phyloP scores from a whole-genome alignment of 2,113 vertebrate genomes.

The Hiodon tergisus region DNA sequence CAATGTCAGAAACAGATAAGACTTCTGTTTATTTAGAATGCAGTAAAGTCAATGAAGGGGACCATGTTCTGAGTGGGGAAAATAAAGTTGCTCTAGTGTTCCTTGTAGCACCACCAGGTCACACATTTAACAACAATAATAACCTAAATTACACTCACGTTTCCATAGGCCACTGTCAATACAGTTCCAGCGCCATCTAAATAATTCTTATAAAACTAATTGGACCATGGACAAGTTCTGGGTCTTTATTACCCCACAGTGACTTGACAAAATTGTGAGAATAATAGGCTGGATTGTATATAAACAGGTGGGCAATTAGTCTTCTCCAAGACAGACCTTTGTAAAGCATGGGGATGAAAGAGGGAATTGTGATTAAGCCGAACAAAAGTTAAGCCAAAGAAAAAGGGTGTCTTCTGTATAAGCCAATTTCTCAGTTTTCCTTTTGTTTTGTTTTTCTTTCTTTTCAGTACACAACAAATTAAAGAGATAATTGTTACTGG shows the following conservation, averaged over 20 bases:
- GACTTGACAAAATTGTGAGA: too few species aligned
- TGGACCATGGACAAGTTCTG: background rate
- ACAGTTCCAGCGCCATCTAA: background rate
- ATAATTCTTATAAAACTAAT: background rate
- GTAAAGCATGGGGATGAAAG: background rate
- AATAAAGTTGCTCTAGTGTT: too few species aligned
- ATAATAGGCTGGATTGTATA: background rate
- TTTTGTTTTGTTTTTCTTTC: too few species aligned
- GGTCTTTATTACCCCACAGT: background rate
- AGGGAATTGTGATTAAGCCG: too few species aligned
- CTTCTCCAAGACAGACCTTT: background rate
- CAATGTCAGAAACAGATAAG: background rate
- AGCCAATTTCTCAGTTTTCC: too few species aligned
- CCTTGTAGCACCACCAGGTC: background rate
- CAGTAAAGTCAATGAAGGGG: background rate
- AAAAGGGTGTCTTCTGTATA: too few species aligned
- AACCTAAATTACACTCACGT: background rate
- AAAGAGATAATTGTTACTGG: too few species aligned
- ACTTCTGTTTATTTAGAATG: slow-evolving; percentile 15
- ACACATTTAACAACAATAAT: background rate
- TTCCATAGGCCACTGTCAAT: background rate
- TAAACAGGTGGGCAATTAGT: background rate
- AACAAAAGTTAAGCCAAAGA: too few species aligned
- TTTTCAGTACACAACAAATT: too few species aligned
- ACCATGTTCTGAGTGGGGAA: background rate